These are phyloP conservation scores for Forbesichthys agassizii DNA, from an alignment of 2,113 vertebrate genomes.

Conservation along the genomic window DNA sequence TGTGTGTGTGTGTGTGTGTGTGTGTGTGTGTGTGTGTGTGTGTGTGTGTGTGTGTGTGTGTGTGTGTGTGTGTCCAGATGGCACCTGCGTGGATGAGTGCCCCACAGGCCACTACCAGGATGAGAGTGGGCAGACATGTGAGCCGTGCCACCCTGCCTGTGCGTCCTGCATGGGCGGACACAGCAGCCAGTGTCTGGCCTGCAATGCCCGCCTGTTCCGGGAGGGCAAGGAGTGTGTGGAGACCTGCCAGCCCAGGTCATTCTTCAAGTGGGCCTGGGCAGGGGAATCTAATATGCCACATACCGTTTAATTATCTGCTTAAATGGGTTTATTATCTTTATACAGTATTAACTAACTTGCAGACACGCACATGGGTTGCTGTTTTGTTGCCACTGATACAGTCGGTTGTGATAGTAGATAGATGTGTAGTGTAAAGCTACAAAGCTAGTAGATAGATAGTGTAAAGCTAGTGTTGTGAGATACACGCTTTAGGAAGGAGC, in stretches of 20 bases:
- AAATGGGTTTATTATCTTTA: no score
- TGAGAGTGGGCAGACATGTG: conserved; percentile 68
- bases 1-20: no score
- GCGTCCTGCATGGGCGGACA: conserved; percentile 79
- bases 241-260: conserved; percentile 84
- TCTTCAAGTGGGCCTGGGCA: conserved; percentile 9
- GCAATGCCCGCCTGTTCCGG: conserved; percentile 78
- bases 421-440: conserved; percentile 17
- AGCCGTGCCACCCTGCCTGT: conserved; percentile 82
- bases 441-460: neutral
- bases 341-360: no score
- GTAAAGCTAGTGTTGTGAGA: neutral
- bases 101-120: conserved; percentile 81
- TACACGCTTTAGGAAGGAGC: neutral
- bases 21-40: conserved; percentile 6
- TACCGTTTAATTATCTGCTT: no score
- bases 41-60: conserved; percentile 11
- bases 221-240: conserved; percentile 82
- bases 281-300: no score
- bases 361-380: no score
- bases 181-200: conserved; percentile 83
- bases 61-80: conserved; percentile 72
- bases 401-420: neutral
- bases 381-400: no score
- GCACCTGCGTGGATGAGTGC: conserved; percentile 80